Evolutionary conservation across 1,140 invertebrate species (phyloP).

Genomic region (Heliothis virescens): DNA sequence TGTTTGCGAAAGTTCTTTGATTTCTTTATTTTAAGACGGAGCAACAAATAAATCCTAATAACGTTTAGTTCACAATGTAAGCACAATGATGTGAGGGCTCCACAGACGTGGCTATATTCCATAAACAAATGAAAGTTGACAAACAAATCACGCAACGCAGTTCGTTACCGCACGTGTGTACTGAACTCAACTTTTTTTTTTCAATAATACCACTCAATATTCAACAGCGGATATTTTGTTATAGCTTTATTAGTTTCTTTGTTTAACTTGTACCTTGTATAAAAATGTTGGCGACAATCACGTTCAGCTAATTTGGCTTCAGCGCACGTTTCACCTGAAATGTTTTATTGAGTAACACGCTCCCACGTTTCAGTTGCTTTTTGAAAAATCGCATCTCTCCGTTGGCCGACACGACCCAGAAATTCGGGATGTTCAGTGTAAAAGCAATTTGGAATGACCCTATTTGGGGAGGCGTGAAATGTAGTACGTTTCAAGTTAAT

Average conservation of each 20-base stretch:
- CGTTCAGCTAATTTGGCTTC: conserved; percentile 30
- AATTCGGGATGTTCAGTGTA: background rate
- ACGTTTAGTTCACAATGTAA: background rate
- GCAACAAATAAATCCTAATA: background rate
- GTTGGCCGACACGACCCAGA: conserved; percentile 8
- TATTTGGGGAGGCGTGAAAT: conserved; percentile 19
- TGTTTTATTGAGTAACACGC: conserved; percentile 47
- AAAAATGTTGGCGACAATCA: conserved; percentile 37
- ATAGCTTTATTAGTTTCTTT: conserved; percentile 20
- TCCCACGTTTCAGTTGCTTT: conserved; percentile 35
- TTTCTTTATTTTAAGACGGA: background rate
- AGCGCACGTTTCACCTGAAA: conserved; percentile 44
- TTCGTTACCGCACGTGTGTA: background rate
- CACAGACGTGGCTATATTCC: background rate
- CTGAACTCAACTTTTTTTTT: background rate
- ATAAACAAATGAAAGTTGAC: background rate
- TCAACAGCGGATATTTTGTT: conserved; percentile 5
- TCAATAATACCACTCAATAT: conserved; percentile 6
- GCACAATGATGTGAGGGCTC: too few species aligned
- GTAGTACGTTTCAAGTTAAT: conserved; percentile 15
- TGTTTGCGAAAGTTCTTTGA: background rate
- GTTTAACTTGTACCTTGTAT: background rate
- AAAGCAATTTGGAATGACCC: conserved; percentile 37
- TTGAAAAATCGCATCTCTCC: conserved; percentile 39
- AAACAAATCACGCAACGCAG: background rate